Evolutionary conservation across 2,797 vertebrate genomes (phyloP), one percentile per base, ranked within the genome.

Genomic region (Syngnathus rostellatus): DNA sequence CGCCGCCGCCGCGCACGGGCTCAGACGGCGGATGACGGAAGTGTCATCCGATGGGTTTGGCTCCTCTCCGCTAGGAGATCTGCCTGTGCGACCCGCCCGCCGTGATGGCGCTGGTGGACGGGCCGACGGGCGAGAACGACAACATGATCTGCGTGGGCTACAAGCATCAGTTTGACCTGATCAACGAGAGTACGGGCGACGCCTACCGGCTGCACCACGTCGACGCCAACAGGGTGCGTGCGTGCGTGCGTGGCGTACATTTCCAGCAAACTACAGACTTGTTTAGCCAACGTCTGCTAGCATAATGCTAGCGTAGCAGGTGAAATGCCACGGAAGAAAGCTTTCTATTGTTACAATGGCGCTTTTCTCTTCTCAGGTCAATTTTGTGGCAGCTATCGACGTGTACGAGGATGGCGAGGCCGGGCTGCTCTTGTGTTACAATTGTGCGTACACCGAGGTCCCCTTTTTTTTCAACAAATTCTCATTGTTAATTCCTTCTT

Each of bases 71-170:
- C 62, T n/a, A 99, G 97, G 97, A 99, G 85, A 99, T 99, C 88
- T 98, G 96, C 74, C 90, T 99, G 80, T 97, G 94, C 3, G 97
- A 98, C 85, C 86, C 93, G 1, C 95, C 97, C 0, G 82, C 89
- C 62, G 91, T 99, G 83, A 95, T 99, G 96, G 91, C 96, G 0
- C 85, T 99, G 69, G 94, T 99, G 66, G 96, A 99, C 3, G 96
- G 97, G 5, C 94, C 96, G 0, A 93, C 93, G 0, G 95, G 93
- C 39, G 96, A 99, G 68, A 97, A 95, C 5, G 95, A 98, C 91
- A 98, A 99, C 73, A 94, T 96, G 92, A 98, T 99, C 83, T 99
- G 97, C 12, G 97, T 98, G 77, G 97, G 94, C 0, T 98, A 98
- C 84, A 94, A 94, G 50, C 97, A 99, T 79, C 97, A 99, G 82